Conservation (phyloP, 1,140 invertebrate species). For the Drosophila seguyi region DNA sequence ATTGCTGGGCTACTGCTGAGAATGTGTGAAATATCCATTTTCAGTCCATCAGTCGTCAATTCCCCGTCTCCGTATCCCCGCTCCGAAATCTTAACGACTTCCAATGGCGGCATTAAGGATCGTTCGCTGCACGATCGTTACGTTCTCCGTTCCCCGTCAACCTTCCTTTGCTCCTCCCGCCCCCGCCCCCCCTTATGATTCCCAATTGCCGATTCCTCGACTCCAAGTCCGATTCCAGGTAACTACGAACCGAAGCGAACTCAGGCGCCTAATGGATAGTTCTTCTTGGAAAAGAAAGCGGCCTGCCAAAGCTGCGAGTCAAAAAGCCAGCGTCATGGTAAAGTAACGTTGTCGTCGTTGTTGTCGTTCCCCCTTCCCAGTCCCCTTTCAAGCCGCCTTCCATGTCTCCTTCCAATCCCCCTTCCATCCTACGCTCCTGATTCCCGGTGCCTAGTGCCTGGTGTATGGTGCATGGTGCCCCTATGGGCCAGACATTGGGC, state of each 20-base stretch:
- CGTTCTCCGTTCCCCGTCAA: slow-evolving; percentile 1
- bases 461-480: slow-evolving; percentile 1
- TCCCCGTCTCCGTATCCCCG: background rate
- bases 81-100: slow-evolving; percentile 51
- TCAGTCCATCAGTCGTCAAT: slow-evolving; percentile 16
- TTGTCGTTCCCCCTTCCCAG: background rate
- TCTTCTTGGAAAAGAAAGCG: slow-evolving; percentile 81
- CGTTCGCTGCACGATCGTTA: slow-evolving; percentile 41
- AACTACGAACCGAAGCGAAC: slow-evolving; percentile 66
- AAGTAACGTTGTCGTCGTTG: slow-evolving; percentile 48
- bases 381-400: background rate
- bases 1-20: slow-evolving; percentile 30
- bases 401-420: background rate
- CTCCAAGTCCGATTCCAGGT: slow-evolving; percentile 52
- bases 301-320: slow-evolving; percentile 61
- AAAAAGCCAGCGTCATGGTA: slow-evolving; percentile 61
- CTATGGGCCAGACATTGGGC: slow-evolving; percentile 71
- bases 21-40: slow-evolving; percentile 45
- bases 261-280: slow-evolving; percentile 81
- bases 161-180: background rate
- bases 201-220: slow-evolving; percentile 37
- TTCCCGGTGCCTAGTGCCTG: background rate
- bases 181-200: slow-evolving; percentile 14
- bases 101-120: slow-evolving; percentile 60
- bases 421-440: background rate